A percentile compares a stretch with the other conserved stretches of the same genome.
These are phyloP conservation scores for Andrena marginata DNA, from an alignment of 2,888 invertebrate genomes.

Conservation along the genomic window DNA sequence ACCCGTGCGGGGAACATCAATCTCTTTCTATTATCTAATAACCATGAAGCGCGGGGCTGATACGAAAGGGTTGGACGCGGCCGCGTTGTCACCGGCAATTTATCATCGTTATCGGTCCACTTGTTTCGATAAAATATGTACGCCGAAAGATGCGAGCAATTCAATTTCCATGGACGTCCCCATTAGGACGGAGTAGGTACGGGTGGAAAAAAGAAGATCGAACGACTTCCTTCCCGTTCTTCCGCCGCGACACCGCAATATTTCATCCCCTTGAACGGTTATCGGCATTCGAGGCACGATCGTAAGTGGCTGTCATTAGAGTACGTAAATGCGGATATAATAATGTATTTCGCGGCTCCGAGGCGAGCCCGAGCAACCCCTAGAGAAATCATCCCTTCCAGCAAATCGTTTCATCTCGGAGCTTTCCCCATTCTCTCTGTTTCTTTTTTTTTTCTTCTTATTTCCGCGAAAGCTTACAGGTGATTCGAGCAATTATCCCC, in stretches of 20 bases:
- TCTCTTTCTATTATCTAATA: constrained; percentile 17
- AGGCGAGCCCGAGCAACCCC: constrained; percentile 5
- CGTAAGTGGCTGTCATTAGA: constrained; percentile 63
- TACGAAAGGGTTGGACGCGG: constrained; percentile 3
- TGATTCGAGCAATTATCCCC: constrained; percentile 45
- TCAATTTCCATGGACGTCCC: constrained; percentile 35
- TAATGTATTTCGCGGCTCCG: constrained; percentile 39
- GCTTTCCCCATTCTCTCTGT: too few species aligned
- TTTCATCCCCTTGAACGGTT: constrained; percentile 50
- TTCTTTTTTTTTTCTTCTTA: neutral
- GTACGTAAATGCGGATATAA: constrained; percentile 61
- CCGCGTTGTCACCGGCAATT: constrained; percentile 10
- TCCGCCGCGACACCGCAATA: constrained; percentile 49
- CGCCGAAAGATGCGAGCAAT: constrained; percentile 36
- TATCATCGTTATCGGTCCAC: constrained; percentile 42
- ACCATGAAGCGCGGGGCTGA: neutral
- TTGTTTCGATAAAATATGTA: constrained; percentile 58
- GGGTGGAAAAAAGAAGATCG: constrained; percentile 27
- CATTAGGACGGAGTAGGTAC: too few species aligned
- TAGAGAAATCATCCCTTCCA: constrained; percentile 50
- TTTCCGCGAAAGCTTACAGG: neutral
- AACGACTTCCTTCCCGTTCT: constrained; percentile 49
- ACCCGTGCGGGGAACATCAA: constrained; percentile 11
- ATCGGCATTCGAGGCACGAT: constrained; percentile 59
- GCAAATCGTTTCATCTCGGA: neutral